A percentile compares a stretch with the other conserved stretches of the same genome.
These are phyloP conservation scores for Sphyrna mokarran DNA, from an alignment of 2,113 vertebrate genomes.

Conservation along the genomic window DNA sequence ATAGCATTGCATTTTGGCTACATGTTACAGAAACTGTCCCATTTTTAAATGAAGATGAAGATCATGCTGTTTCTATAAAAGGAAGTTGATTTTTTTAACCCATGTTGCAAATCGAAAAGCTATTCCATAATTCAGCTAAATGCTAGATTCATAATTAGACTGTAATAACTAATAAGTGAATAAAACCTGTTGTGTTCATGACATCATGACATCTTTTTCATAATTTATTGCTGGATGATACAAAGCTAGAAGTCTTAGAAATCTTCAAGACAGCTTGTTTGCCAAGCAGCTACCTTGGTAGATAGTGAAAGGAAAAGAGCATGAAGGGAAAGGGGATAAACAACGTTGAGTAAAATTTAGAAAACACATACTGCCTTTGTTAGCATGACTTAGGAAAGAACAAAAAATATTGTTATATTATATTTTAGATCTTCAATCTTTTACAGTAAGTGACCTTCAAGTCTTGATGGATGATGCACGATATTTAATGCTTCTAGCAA, in stretches of 20 bases:
- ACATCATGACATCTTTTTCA: not conserved
- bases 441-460: slow-evolving; percentile 71
- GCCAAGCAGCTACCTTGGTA: not conserved
- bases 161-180: not conserved
- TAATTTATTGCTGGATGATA: not conserved
- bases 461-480: slow-evolving; percentile 78
- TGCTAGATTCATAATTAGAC: not conserved
- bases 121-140: not conserved
- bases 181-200: not conserved
- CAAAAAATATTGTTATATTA: not conserved
- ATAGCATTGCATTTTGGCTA: not conserved
- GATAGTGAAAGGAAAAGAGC: not conserved
- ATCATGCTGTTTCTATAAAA: not conserved
- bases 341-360: not conserved
- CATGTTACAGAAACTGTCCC: not conserved
- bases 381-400: not conserved
- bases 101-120: not conserved
- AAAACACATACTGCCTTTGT: not conserved
- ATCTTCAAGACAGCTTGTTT: not conserved
- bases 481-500: slow-evolving; percentile 80
- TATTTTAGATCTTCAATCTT: slow-evolving; percentile 36
- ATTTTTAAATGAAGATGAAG: not conserved
- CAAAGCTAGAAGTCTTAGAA: not conserved
- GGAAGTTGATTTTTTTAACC: not conserved
- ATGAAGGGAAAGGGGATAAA: not conserved